Evolutionary conservation across 2,113 vertebrate genomes (phyloP).

Genomic region (Callocephalon fimbriatum): DNA sequence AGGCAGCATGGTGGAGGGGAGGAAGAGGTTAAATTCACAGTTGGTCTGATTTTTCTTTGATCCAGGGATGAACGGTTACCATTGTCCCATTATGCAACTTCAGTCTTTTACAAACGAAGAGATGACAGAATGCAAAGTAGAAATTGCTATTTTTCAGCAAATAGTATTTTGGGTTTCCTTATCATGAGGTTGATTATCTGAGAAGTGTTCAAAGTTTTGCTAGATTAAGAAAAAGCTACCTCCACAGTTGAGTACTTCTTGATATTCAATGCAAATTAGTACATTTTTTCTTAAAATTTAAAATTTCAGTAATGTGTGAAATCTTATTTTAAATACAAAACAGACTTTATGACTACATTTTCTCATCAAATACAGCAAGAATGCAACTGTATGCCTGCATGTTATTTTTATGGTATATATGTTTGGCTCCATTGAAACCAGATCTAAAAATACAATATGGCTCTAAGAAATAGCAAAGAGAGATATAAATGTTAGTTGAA

Average conservation of each 20-base stretch:
- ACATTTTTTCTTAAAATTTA: neutral
- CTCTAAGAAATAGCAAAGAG: neutral
- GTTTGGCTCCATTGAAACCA: neutral
- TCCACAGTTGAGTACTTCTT: neutral
- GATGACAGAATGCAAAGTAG: neutral
- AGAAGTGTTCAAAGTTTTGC: neutral
- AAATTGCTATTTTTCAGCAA: neutral
- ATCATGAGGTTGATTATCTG: neutral
- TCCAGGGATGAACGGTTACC: neutral
- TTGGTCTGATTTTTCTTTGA: neutral
- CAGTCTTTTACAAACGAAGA: neutral
- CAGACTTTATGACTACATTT: neutral
- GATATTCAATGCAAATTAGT: neutral
- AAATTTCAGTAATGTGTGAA: neutral
- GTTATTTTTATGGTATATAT: neutral
- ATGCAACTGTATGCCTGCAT: neutral
- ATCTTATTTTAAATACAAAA: neutral
- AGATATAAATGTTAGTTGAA: neutral
- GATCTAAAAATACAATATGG: neutral
- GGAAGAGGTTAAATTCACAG: neutral
- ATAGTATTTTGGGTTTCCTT: neutral
- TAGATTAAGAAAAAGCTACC: neutral
- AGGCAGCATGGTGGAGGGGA: neutral
- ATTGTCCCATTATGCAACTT: neutral
- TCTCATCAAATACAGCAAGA: neutral